These are phyloP conservation scores for Elegia similella DNA, from an alignment of 2,888 invertebrate genomes.

Conservation along the genomic window DNA sequence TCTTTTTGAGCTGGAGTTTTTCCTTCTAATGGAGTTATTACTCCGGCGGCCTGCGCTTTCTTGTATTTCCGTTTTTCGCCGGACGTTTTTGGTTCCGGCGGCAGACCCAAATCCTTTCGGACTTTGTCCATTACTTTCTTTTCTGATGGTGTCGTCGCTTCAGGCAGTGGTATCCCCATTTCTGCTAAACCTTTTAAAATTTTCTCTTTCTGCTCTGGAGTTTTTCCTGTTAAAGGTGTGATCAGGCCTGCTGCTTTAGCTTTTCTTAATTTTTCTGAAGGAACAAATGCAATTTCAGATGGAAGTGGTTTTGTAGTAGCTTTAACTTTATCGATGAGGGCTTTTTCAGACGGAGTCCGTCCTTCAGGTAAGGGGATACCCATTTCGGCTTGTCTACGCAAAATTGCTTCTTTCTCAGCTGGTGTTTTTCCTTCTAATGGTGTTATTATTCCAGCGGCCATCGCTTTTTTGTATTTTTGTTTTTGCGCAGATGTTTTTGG, in stretches of 20 bases:
- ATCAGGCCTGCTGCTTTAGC: constrained; percentile 12
- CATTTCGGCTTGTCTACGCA: no score
- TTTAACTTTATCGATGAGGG: no score
- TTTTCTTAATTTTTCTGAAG: constrained; percentile 13
- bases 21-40: constrained; percentile 34
- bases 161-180: constrained; percentile 23
- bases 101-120: constrained; percentile 25
- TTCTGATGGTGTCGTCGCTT: constrained; percentile 23
- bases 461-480: no score
- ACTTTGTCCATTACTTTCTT: constrained; percentile 24
- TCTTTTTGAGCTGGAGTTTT: constrained; percentile 30
- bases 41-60: constrained; percentile 21
- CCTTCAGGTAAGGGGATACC: no score
- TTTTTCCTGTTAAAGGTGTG: constrained; percentile 12
- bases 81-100: constrained; percentile 22
- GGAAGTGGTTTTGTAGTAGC: no score
- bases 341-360: no score
- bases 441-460: no score
- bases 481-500: no score
- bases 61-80: background rate
- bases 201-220: constrained; percentile 22
- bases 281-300: background rate
- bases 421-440: no score
- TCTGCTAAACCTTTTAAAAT: constrained; percentile 18
- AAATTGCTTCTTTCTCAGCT: no score